Percentiles rank a stretch among this genome's conserved stretches.
These are phyloP conservation scores for Epizoanthus fatuus DNA, from an alignment of 92 coral and sea anemone species.

Conservation along the genomic window DNA sequence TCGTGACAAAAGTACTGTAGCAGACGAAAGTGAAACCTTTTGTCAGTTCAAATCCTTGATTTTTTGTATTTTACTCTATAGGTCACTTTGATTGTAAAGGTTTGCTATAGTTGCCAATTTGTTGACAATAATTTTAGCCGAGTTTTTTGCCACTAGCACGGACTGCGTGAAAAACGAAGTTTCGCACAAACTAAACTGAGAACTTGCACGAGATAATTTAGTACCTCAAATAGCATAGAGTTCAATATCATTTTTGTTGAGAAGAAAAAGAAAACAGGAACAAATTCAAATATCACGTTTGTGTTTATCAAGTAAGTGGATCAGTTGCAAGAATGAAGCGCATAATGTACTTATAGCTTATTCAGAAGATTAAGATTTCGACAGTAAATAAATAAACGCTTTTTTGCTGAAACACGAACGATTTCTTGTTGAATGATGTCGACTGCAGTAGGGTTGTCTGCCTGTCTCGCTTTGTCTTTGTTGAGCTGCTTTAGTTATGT, in stretches of 20 bases:
- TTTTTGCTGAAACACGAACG: too few relatives aligned
- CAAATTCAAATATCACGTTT: neutral
- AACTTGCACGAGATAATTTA: neutral
- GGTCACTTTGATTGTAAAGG: neutral
- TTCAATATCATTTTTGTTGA: neutral
- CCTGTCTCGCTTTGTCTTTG: too few relatives aligned
- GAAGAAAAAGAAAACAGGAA: neutral
- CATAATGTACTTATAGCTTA: too few relatives aligned
- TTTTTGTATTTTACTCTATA: neutral
- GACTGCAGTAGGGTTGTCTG: too few relatives aligned
- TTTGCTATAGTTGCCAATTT: neutral
- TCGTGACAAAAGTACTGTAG: slow-evolving; percentile 4
- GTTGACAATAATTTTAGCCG: neutral
- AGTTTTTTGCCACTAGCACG: neutral
- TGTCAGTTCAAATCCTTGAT: neutral
- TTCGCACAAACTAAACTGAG: neutral
- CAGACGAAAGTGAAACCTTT: neutral
- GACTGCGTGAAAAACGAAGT: neutral
- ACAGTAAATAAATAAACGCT: too few relatives aligned
- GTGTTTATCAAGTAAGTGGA: neutral
- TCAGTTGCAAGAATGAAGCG: too few relatives aligned
- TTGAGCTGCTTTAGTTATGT: too few relatives aligned
- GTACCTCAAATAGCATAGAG: neutral
- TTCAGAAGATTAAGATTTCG: too few relatives aligned
- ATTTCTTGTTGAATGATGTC: too few relatives aligned